phyloP scores from a whole-genome alignment of 35 echinoderm and acorn worm genomes.

The Eucidaris tribuloides region DNA sequence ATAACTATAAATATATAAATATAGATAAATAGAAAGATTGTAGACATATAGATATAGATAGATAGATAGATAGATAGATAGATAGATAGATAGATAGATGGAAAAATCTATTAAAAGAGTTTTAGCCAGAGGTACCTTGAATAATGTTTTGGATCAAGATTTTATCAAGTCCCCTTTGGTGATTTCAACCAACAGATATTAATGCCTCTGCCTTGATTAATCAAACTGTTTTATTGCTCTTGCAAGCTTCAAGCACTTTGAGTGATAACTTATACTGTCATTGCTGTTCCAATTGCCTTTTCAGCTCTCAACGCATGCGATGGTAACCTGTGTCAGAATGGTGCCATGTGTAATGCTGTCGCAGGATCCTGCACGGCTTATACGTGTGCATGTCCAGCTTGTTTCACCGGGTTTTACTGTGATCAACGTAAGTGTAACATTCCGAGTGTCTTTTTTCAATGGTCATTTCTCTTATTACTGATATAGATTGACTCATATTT shows the following conservation, averaged over 20 bases:
- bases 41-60: too few species aligned
- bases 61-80: too few species aligned
- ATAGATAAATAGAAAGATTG: too few species aligned
- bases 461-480: too few species aligned
- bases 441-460: too few species aligned
- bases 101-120: too few species aligned
- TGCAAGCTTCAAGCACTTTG: neutral
- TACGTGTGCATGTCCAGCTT: slow-evolving; percentile 51
- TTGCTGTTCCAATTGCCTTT: neutral
- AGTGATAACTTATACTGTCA: neutral
- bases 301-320: slow-evolving; percentile 53
- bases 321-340: slow-evolving; percentile 52
- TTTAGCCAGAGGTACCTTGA: neutral
- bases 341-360: slow-evolving; percentile 30
- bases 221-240: neutral
- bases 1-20: too few species aligned
- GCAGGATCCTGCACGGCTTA: slow-evolving; percentile 50
- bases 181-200: neutral
- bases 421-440: slow-evolving; percentile 40
- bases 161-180: neutral
- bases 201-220: neutral
- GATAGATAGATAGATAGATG: too few species aligned
- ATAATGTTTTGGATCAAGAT: neutral
- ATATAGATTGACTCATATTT: too few species aligned
- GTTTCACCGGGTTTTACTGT: slow-evolving; percentile 58